Percentiles rank a stretch among this genome's conserved stretches.
phyloP scores from a whole-genome alignment of 2,113 vertebrate species.

The Pristiophorus japonicus region DNA sequence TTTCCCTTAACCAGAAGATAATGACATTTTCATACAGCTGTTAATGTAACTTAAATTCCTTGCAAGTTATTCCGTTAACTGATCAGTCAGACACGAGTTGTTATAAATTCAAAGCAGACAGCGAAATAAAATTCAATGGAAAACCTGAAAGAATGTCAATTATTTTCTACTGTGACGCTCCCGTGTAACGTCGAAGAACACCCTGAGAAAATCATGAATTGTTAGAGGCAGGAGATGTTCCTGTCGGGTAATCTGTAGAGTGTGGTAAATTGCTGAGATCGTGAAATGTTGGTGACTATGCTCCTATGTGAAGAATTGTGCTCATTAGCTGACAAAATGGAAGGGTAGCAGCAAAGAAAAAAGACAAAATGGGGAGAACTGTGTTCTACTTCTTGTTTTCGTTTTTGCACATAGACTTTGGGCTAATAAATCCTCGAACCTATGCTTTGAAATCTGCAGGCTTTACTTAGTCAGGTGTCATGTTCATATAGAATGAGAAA shows the following conservation, averaged over 20 bases:
- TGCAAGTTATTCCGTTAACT: not conserved
- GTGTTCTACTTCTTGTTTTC: not conserved
- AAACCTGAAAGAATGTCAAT: not conserved
- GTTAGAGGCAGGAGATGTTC: not conserved
- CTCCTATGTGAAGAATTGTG: too few species aligned
- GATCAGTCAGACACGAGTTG: not conserved
- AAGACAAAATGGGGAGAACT: not conserved
- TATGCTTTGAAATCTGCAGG: not conserved
- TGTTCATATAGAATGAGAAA: not conserved
- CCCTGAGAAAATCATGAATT: not conserved
- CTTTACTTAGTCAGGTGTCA: not conserved
- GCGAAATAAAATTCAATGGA: not conserved
- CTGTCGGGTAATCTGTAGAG: not conserved
- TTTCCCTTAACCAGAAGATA: not conserved
- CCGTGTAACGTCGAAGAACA: not conserved
- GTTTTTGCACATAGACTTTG: not conserved
- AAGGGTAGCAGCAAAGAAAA: not conserved
- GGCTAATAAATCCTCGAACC: not conserved
- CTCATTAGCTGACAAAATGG: not conserved
- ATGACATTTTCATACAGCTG: not conserved
- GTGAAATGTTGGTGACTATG: too few species aligned
- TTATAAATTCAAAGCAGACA: not conserved
- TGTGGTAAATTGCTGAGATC: too few species aligned
- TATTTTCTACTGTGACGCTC: not conserved
- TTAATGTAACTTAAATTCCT: not conserved